These are phyloP conservation scores for Plagodis pulveraria DNA, from an alignment of 2,888 invertebrate genomes.

Conservation along the genomic window DNA sequence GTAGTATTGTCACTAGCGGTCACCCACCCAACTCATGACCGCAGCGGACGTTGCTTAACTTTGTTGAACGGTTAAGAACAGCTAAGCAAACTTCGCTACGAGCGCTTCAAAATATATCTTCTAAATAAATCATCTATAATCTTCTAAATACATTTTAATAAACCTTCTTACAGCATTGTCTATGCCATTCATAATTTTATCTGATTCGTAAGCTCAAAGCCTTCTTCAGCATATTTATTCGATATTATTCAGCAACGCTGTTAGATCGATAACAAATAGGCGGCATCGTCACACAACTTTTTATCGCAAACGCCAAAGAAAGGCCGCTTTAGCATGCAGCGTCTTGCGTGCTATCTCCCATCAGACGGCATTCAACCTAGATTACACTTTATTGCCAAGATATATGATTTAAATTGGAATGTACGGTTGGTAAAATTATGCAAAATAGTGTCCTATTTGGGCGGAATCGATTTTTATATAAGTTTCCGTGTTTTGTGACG, in stretches of 20 bases:
- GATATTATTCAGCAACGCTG: constrained; percentile 7
- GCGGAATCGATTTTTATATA: constrained; percentile 59
- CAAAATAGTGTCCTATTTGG: constrained; percentile 57
- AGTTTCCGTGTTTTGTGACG: constrained; percentile 48
- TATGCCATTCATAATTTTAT: neutral
- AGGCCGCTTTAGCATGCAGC: constrained; percentile 40
- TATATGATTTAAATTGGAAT: constrained; percentile 29
- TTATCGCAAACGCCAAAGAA: constrained; percentile 34
- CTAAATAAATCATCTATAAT: too few relatives aligned
- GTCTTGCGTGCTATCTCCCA: constrained; percentile 46
- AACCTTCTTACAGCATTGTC: too few relatives aligned
- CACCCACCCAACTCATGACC: too few relatives aligned
- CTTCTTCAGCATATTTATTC: neutral
- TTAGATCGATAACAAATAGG: constrained; percentile 32
- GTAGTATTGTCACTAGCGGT: too few relatives aligned
- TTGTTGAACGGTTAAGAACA: too few relatives aligned
- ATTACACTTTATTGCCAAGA: constrained; percentile 28
- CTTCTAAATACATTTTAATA: too few relatives aligned
- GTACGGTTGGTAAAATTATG: constrained; percentile 36
- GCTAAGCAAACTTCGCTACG: too few relatives aligned
- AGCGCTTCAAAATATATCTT: too few relatives aligned
- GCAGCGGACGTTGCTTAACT: too few relatives aligned
- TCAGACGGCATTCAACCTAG: constrained; percentile 27
- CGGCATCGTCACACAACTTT: constrained; percentile 35
- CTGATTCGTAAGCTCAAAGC: neutral